phyloP scores from a whole-genome alignment of 2,113 vertebrate species.

The Python bivittatus region DNA sequence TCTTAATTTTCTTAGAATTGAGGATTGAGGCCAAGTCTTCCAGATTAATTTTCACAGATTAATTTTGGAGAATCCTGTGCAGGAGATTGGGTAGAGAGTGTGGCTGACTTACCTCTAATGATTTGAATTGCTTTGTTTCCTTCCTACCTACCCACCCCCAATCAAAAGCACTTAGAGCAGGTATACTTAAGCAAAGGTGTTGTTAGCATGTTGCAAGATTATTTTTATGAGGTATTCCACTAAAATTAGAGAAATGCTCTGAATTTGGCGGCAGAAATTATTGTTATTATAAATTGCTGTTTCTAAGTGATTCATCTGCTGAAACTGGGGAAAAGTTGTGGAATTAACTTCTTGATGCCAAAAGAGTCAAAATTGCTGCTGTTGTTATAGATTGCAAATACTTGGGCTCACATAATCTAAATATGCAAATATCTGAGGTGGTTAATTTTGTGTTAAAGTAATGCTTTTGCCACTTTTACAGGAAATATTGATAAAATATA shows the following conservation, averaged over 20 bases:
- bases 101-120: background rate
- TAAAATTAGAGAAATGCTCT: background rate
- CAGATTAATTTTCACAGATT: background rate
- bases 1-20: background rate
- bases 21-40: background rate
- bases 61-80: background rate
- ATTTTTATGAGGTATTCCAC: background rate
- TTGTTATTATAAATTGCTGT: background rate
- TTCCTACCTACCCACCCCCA: background rate
- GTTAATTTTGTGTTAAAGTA: background rate
- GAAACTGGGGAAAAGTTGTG: background rate
- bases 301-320: slow-evolving; percentile 12
- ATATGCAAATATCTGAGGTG: background rate
- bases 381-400: background rate
- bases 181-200: background rate
- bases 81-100: background rate
- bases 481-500: background rate
- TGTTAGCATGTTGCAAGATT: background rate
- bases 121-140: background rate
- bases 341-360: background rate
- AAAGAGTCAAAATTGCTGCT: background rate
- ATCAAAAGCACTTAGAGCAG: background rate
- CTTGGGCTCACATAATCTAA: background rate
- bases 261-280: rapidly evolving
- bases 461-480: background rate